Conservation (phyloP, 1,140 invertebrate species). For the Vanessa atalanta region DNA sequence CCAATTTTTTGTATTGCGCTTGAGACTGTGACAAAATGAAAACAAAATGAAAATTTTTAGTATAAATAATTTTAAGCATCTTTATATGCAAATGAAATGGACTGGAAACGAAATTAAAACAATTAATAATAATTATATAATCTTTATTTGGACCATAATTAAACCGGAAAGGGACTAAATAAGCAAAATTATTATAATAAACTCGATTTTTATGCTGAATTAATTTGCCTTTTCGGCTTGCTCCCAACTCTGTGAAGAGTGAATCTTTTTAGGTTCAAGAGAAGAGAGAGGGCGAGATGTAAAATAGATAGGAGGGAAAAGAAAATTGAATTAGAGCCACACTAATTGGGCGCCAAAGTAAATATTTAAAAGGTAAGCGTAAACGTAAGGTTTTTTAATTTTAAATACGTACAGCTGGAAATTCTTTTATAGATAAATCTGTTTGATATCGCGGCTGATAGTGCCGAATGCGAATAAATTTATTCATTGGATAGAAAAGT, state of each 20-base stretch:
- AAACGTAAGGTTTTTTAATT: conserved; percentile 9
- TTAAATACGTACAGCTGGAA: not conserved
- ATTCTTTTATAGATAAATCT: conserved; percentile 1
- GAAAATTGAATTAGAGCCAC: conserved; percentile 32
- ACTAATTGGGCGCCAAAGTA: conserved; percentile 33
- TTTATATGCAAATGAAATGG: no score
- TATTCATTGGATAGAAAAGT: conserved; percentile 15
- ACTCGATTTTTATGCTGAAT: conserved; percentile 21
- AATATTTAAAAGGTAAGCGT: conserved; percentile 30
- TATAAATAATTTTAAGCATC: no score
- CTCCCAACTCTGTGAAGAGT: conserved; percentile 13
- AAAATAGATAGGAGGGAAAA: conserved; percentile 11
- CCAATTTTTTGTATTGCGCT: no score
- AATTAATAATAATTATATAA: conserved; percentile 1
- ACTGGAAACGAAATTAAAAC: not conserved
- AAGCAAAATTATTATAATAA: conserved; percentile 25
- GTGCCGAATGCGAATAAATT: not conserved
- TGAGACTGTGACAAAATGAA: no score
- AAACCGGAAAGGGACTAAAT: conserved; percentile 11
- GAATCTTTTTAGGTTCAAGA: conserved; percentile 18
- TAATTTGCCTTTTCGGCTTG: conserved; percentile 32
- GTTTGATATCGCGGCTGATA: not conserved
- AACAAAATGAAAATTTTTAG: no score
- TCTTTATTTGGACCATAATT: not conserved
- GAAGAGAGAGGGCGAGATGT: conserved; percentile 14